Evolutionary conservation across 30 jellyfish, hydroid and myxozoan species (phyloP), one percentile per base, ranked within the genome.

Genomic region (Aurelia sp.): DNA sequence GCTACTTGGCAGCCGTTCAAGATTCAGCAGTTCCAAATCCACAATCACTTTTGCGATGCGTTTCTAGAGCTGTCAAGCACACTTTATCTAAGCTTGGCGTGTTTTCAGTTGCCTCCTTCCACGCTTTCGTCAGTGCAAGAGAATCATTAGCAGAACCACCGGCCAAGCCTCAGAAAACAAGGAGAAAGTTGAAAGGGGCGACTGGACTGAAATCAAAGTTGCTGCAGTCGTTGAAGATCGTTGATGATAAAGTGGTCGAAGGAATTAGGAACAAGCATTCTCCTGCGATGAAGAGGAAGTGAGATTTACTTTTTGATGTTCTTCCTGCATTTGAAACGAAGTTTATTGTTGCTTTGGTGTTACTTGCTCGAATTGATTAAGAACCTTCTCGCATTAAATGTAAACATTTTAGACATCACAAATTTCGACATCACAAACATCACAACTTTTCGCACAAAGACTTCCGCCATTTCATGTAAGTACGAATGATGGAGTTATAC

Each of bases 41-140:
- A 12, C 99, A 94, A 65, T 84, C 97, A 13, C 82, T 94, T 17
- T 70, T 94, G 41, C 88, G 91, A 41, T 90, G 90, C 63, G 97
- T 89, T 15, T 88, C 99, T 5, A 81, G 97, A 60, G 16, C 90
- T 2, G 88, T 97, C 76, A 94, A 88, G 63, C 99, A 94, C 75
- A 94, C 97, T 11, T 77, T 94, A 31, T 84, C 97, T 13, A 94
- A 94, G 59, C 90, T 94, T 24, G 97, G 99, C 64, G 88, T 94
- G 18, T 94, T 94, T 67, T 94, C 99, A 16, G 97, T 89, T 13
- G 96, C 97, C 11, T 94, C 99, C 9, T 94, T 94, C 68, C 94
- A 89, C 86, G 97, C 99, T 11, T 94, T 53, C 71, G 90, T 94
- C 44, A 62, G 91, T 41, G 97, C 83, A 20, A 31, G 94, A 71